A percentile compares a stretch with the other conserved stretches of the same genome.
These are phyloP conservation scores for Propithecus deckenii DNA, from an alignment of 2,797 vertebrate genomes.

Conservation along the genomic window DNA sequence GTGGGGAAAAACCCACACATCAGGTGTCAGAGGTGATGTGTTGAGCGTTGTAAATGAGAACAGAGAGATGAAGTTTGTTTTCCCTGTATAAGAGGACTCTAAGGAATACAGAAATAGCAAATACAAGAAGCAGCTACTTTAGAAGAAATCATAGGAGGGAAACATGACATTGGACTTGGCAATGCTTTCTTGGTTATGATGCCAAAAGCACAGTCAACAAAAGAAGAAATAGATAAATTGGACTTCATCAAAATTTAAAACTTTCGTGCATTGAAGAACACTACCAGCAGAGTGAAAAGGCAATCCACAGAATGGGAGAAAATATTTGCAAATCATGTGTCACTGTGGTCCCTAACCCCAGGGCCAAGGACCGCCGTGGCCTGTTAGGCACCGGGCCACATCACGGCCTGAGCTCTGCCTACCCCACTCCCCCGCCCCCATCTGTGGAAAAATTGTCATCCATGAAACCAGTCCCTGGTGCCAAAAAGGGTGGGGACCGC, in stretches of 20 bases:
- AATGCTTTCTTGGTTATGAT: not conserved
- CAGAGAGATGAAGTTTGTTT: not conserved
- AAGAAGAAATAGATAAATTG: not conserved
- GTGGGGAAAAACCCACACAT: not conserved
- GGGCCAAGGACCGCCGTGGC: too few species aligned
- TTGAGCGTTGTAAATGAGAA: not conserved
- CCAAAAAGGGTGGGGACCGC: too few species aligned
- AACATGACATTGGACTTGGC: not conserved
- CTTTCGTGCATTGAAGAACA: not conserved
- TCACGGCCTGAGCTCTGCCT: too few species aligned
- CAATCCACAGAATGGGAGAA: not conserved
- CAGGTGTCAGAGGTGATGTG: not conserved
- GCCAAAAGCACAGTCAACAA: not conserved
- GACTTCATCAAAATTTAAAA: not conserved
- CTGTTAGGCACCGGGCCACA: too few species aligned
- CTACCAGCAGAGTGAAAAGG: not conserved
- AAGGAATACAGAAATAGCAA: not conserved
- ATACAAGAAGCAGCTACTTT: accelerated
- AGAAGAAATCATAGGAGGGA: not conserved
- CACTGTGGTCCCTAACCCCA: too few species aligned
- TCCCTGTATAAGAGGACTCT: not conserved
- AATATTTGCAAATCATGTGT: not conserved
- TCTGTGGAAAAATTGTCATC: too few species aligned
- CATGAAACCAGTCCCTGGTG: too few species aligned
- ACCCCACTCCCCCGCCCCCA: too few species aligned